Base-by-base conservation (phyloP, 2,888 invertebrate species). In the Chymomyza caudatula region DNA sequence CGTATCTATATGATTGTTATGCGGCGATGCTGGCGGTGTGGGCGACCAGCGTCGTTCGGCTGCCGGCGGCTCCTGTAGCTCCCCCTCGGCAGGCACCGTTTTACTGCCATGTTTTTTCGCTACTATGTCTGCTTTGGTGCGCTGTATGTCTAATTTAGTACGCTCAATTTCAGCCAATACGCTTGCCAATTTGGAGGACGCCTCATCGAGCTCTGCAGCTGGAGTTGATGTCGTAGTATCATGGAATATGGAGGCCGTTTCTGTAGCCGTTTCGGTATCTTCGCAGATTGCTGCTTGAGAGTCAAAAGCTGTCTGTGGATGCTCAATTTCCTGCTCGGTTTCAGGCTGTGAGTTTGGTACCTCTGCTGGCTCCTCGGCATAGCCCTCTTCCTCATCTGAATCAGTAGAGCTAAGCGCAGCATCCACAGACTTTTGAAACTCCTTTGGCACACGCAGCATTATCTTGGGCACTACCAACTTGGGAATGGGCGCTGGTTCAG, bases 401-500 rank as follows among this genome's bases (percentile, higher is more conserved):
- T 90, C 90, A 0, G 88, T 87, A 4, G 90, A 89, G 20, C 89
- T 89, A 2, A 89, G 77, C 51, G 87, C 90, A n/a, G 89, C 89
- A 69, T 90, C 89, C 17, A 89, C 89, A 0, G 89, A 88, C 58
- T 89, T 90, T 56, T 90, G 90, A 71, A 92, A 92, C 81, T 93
- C 92, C 88, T 93, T 93, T 53, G 93, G 93, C 74, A 93, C 92
- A 88, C 94, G 93, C 22, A 94, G 91, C 73, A 94, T 94, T 61
- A 94, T 90, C 89, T 94, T 94, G 77, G 94, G 94, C 73, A 94
- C 93, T 89, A 89, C 83, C 25, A 90, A 73, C 69, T 71, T 80
- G n/a, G 78, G 86, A 3, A 73, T 60, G 25, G 74, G 70, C 29
- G 71, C 74, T 69, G 49, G 65, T 74, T 49, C 70, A 74, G 57